A percentile compares a stretch with the other conserved stretches of the same genome.
These are phyloP conservation scores for Leptatherina wallacei DNA, from an alignment of 2,797 vertebrate species.

Conservation along the genomic window DNA sequence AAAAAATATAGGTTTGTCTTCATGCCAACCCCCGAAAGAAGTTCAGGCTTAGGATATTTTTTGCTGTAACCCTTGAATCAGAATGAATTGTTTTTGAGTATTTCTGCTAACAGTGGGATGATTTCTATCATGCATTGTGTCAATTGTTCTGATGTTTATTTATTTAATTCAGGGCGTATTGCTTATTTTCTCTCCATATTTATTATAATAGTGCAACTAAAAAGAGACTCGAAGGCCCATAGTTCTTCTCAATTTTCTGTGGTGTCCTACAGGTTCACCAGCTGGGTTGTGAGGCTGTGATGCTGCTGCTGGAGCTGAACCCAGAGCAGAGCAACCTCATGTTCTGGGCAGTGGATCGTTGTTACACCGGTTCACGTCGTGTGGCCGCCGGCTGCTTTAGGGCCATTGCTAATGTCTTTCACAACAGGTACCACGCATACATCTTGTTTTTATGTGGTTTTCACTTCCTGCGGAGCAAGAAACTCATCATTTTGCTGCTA, in stretches of 20 bases:
- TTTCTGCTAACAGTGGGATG: not conserved
- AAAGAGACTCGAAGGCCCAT: not conserved
- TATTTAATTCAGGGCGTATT: not conserved
- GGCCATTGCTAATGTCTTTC: constrained; percentile 97
- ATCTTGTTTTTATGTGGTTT: not conserved
- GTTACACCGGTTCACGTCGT: constrained; percentile 94
- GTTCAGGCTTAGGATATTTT: no score
- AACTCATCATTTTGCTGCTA: not conserved
- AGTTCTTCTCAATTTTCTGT: not conserved
- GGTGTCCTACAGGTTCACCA: constrained; percentile 90
- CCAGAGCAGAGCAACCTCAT: constrained; percentile 99
- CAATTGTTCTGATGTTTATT: not conserved
- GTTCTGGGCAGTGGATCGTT: constrained; percentile 98
- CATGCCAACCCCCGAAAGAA: no score
- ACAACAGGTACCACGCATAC: constrained; percentile 88
- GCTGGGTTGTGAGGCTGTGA: constrained; percentile 97
- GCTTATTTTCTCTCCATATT: not conserved
- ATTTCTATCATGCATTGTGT: not conserved
- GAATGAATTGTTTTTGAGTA: no score
- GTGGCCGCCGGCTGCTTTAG: constrained; percentile 97
- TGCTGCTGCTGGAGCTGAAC: constrained; percentile 95
- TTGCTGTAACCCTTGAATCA: no score
- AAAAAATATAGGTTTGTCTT: no score
- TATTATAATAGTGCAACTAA: not conserved
- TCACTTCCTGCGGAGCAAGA: not conserved